phyloP scores from a whole-genome alignment of 2,888 invertebrate genomes.

The Tetranychus piercei region DNA sequence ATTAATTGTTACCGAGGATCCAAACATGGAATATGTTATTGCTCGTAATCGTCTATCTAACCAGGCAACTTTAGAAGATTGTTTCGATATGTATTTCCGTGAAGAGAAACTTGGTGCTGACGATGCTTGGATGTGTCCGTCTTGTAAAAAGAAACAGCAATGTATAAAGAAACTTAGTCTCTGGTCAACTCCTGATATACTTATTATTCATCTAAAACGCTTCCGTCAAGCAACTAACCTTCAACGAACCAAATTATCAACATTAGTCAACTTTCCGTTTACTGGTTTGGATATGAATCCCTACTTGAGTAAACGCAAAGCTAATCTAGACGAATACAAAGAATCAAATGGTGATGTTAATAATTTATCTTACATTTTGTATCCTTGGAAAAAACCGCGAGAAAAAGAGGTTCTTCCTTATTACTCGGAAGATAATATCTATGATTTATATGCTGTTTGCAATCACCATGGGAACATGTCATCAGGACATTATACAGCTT shows the following conservation, averaged over 20 bases:
- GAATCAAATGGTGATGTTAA: not conserved
- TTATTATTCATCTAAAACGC: slow-evolving; percentile 82
- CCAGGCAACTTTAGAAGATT: slow-evolving; percentile 66
- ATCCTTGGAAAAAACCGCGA: slow-evolving; percentile 3
- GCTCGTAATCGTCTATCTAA: slow-evolving; percentile 17
- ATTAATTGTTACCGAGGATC: slow-evolving; percentile 13
- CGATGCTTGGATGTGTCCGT: slow-evolving; percentile 89
- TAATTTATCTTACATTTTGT: not conserved
- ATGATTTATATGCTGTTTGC: slow-evolving; percentile 82
- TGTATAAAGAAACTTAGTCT: slow-evolving; percentile 80
- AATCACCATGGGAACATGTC: slow-evolving; percentile 83
- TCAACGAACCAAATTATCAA: slow-evolving; percentile 67
- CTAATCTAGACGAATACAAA: not conserved
- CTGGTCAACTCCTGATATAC: slow-evolving; percentile 81
- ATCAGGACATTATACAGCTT: slow-evolving; percentile 90
- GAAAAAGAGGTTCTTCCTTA: not conserved
- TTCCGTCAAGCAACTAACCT: slow-evolving; percentile 51
- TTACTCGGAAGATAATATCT: slow-evolving; percentile 48
- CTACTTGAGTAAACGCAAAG: not conserved
- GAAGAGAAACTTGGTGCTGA: slow-evolving; percentile 42
- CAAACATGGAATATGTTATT: slow-evolving; percentile 19
- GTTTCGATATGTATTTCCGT: slow-evolving; percentile 47
- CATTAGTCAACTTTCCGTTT: slow-evolving; percentile 79
- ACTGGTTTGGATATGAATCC: slow-evolving; percentile 44
- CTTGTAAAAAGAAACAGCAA: slow-evolving; percentile 77